These are phyloP conservation scores for Zootoca vivipara DNA, from an alignment of 2,113 vertebrate species.

Conservation along the genomic window DNA sequence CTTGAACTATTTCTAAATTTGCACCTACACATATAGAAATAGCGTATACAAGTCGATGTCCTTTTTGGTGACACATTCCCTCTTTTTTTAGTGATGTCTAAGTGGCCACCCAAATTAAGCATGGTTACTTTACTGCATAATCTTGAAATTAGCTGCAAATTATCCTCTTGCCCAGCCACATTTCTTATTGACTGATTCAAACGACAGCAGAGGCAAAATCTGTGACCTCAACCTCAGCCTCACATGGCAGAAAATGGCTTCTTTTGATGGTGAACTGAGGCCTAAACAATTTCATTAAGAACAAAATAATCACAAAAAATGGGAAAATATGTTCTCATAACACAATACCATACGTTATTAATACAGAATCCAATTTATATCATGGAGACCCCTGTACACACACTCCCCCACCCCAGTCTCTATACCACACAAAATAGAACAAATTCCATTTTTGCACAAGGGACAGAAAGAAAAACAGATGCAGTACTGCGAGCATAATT, in stretches of 20 bases:
- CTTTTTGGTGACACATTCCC: too few relatives aligned
- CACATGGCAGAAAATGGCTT: slow-evolving; percentile 37
- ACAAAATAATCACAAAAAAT: slow-evolving; percentile 46
- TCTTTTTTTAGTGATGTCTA: too few relatives aligned
- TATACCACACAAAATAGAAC: not conserved
- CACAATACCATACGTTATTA: slow-evolving; percentile 39
- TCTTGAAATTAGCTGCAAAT: slow-evolving; percentile 61
- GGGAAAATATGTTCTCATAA: slow-evolving; percentile 65
- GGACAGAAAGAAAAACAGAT: slow-evolving; percentile 50
- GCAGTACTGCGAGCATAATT: not conserved
- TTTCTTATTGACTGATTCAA: slow-evolving; percentile 52
- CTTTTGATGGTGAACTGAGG: slow-evolving; percentile 55
- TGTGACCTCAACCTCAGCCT: slow-evolving; percentile 47
- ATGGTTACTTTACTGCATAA: slow-evolving; percentile 44
- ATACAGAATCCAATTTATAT: slow-evolving; percentile 51
- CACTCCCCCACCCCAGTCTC: not conserved
- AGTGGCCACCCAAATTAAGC: slow-evolving; percentile 15
- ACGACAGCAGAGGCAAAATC: slow-evolving; percentile 40
- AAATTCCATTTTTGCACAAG: not conserved
- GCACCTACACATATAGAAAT: too few relatives aligned
- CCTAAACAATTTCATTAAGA: slow-evolving; percentile 61
- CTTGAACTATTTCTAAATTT: too few relatives aligned
- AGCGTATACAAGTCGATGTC: too few relatives aligned
- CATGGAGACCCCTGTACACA: slow-evolving; percentile 32
- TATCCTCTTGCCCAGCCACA: slow-evolving; percentile 37